Evolutionary conservation across 2,888 invertebrate genomes (phyloP), one percentile per base, ranked within the genome.

Genomic region (Sesia apiformis): DNA sequence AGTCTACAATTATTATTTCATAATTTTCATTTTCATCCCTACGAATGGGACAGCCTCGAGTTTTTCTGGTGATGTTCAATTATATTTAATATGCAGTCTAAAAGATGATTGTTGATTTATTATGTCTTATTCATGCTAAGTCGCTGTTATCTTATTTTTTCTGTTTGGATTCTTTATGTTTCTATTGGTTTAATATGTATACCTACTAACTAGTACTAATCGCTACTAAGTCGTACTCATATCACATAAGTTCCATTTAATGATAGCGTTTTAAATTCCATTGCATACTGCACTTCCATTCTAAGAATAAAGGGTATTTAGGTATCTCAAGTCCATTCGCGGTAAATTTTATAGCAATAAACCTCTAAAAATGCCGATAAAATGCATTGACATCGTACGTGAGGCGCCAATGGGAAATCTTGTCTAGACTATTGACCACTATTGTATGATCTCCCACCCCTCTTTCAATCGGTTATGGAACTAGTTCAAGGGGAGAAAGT

Each of bases 391-490:
- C 23, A 46, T 23, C 53, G 58, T 58, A 63, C 62, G 62, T 63
- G 62, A 58, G 62, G 62, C 62, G 62, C 62, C 62, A 53, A 52
- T 46, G 51, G 52, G 55, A 42, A 49, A 60, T 58, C 58, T 60
- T 54, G 64, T 65, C 67, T 69, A 66, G 67, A 65, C 67, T 52
- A 58, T 58, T 55, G 55, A 40, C 42, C 54, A 56, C 54, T 53
- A 53, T 1, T 8, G 40, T 6, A 4, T 38, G 7, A 38, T 38
- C 39, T 41, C 38, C 38, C 50, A 38, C 23, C 52, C 46, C 49
- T 41, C 53, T 41, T 52, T 23, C 51, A 53, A 52, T 49, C 53
- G 38, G 39, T 38, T 50, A 8, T 43, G 50, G 52, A 51, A 56
- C 23, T 23, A 23, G 23, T 23, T 23, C 23, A 23, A 23, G 23